Evolutionary conservation across 2,113 vertebrate genomes (phyloP), one percentile per base, ranked within the genome.

Genomic region (Plotosus lineatus): DNA sequence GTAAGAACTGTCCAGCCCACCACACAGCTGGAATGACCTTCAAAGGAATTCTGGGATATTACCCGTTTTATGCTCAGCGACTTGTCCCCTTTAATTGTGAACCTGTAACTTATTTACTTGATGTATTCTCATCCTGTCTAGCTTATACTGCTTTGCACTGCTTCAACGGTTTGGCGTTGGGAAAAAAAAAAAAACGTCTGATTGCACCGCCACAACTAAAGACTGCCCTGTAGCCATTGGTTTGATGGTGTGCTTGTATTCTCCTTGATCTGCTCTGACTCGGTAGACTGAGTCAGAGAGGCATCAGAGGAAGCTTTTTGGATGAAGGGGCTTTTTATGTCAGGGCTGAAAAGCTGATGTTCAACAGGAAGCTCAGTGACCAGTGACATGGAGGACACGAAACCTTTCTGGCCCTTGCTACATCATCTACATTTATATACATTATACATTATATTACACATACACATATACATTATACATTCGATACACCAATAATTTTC

Each of bases 321-420:
- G 78, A 76, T 85, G 82, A 79, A 83, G 80, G 69, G 80, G 75
- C 84, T 88, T 82, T 88, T 88, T 88, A 87, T 85, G 79, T 79
- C 46, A 38, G 17, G 75, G 65, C 48, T n/a, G n/a, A n/a, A n/a
- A 75, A 73, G 51, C 78, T 88, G 87, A 85, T 80, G 84, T 88
- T 84, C 38, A 73, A 38, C 36, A 23, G 40, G 61, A 65, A 58
- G 53, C 84, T 75, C 15, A 63, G 79, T 80, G 82, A 83, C 69
- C 77, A 82, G 82, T 85, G 71, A 65, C 42, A 60, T 40, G 71
- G 81, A 76, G 84, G 46, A 65, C 72, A 78, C 48, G 81, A 80
- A 75, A 56, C 31, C 17, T 56, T 69, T 74, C 63, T 40, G 79
- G 76, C 46, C 77, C 69, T 82, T 36, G 55, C 21, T 84, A 84